phyloP scores from a whole-genome alignment of 2,797 vertebrate species.

The Anniella stebbinsi region DNA sequence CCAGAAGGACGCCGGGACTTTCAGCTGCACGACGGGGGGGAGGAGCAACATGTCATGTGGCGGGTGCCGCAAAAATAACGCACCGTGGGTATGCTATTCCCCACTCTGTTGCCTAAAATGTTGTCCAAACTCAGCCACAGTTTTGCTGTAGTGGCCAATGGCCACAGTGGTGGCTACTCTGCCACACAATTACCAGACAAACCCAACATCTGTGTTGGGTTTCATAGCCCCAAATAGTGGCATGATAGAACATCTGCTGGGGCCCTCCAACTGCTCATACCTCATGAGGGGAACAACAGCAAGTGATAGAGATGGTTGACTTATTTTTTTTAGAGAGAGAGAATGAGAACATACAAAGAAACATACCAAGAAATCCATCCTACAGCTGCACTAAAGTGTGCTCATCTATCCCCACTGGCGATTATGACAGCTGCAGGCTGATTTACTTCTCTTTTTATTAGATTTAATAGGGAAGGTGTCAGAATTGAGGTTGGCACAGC shows the following conservation, averaged over 20 bases:
- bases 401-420: background rate
- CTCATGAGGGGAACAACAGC: background rate
- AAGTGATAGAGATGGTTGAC: background rate
- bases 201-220: background rate
- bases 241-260: background rate
- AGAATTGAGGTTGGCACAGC: background rate
- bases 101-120: too few species aligned
- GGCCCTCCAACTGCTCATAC: too few species aligned
- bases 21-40: too few species aligned
- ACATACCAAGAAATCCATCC: background rate
- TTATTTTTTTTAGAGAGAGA: background rate
- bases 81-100: too few species aligned
- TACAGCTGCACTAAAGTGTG: background rate
- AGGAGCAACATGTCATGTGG: too few species aligned
- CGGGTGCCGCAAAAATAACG: too few species aligned
- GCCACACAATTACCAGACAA: background rate
- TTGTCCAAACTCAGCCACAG: too few species aligned
- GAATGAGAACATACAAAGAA: background rate
- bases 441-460: conserved; percentile 13
- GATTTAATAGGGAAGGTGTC: background rate
- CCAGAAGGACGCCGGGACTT: too few species aligned
- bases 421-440: background rate
- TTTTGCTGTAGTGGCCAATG: background rate
- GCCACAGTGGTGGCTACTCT: background rate
- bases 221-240: too few species aligned